These are phyloP conservation scores for Thalpophila matura DNA, from an alignment of 2,888 invertebrate species.

Conservation along the genomic window DNA sequence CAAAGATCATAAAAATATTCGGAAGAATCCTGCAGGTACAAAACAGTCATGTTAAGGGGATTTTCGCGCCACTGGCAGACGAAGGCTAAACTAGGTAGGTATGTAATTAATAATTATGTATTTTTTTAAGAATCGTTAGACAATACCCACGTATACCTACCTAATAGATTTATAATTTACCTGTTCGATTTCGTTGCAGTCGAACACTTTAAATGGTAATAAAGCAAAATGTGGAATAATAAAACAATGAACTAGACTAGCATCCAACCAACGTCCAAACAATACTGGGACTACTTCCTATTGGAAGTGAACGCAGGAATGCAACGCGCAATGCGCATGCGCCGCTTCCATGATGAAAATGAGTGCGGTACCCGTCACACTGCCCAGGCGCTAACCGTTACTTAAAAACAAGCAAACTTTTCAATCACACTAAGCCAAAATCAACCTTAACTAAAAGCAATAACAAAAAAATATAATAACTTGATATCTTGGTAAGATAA, in stretches of 20 bases:
- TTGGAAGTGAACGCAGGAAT: slow-evolving; percentile 73
- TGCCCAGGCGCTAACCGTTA: slow-evolving; percentile 78
- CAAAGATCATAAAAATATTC: too few species aligned
- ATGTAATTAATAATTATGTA: too few species aligned
- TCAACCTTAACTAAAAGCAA: slow-evolving; percentile 25
- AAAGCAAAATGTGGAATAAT: slow-evolving; percentile 66
- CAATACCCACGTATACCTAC: too few species aligned
- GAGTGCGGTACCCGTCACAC: slow-evolving; percentile 78
- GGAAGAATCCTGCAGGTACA: too few species aligned
- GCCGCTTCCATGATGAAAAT: slow-evolving; percentile 77
- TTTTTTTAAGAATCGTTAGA: too few species aligned
- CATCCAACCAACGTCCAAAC: slow-evolving; percentile 60
- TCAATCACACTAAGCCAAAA: slow-evolving; percentile 37
- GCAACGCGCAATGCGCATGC: slow-evolving; percentile 79
- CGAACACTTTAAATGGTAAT: slow-evolving; percentile 7
- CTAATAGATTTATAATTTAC: too few species aligned
- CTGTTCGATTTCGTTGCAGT: background rate
- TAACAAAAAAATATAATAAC: background rate
- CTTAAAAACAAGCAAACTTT: slow-evolving; percentile 46
- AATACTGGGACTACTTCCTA: slow-evolving; percentile 51
- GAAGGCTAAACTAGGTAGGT: too few species aligned
- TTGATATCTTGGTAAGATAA: slow-evolving; percentile 36
- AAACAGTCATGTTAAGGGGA: too few species aligned
- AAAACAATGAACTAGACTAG: slow-evolving; percentile 65
- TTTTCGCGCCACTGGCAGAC: too few species aligned